Evolutionary conservation across 1,140 invertebrate genomes (phyloP).

Genomic region (Bombus difficillimus): DNA sequence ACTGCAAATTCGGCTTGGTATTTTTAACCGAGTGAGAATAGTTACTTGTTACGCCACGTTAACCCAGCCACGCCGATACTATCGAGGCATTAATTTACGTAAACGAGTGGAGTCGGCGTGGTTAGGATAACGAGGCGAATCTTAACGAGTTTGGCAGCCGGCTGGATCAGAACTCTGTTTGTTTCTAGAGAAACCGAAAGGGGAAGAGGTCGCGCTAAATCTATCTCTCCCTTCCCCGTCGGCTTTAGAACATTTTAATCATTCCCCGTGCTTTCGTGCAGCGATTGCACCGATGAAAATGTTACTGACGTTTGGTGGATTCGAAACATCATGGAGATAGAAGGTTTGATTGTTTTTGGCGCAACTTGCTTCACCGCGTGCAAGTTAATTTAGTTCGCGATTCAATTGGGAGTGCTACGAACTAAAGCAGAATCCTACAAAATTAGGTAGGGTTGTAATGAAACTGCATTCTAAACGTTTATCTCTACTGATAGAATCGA

Average conservation of each 20-base stretch:
- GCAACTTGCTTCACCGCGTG: neutral
- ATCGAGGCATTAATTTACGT: conserved; percentile 67
- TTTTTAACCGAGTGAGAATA: conserved; percentile 55
- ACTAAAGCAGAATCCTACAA: neutral
- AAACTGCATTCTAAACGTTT: neutral
- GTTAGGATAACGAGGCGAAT: conserved; percentile 59
- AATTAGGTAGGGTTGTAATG: neutral
- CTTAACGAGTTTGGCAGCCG: conserved; percentile 57
- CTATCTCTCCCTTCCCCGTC: neutral
- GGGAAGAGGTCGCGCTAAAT: neutral
- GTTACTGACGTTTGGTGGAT: neutral
- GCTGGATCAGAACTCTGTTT: neutral
- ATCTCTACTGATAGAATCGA: no score
- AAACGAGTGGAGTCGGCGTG: conserved; percentile 54
- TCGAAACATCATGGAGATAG: neutral
- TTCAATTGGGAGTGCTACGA: no score
- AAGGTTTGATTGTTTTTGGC: neutral
- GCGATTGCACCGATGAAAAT: neutral
- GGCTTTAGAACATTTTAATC: neutral
- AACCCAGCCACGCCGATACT: conserved; percentile 56
- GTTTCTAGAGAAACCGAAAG: neutral
- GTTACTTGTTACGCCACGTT: conserved; percentile 62
- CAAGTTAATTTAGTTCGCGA: neutral
- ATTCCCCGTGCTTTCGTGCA: neutral
- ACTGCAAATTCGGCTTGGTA: conserved; percentile 52